Conservation (phyloP, 2,113 vertebrate species). For the Actinemys pallida region DNA sequence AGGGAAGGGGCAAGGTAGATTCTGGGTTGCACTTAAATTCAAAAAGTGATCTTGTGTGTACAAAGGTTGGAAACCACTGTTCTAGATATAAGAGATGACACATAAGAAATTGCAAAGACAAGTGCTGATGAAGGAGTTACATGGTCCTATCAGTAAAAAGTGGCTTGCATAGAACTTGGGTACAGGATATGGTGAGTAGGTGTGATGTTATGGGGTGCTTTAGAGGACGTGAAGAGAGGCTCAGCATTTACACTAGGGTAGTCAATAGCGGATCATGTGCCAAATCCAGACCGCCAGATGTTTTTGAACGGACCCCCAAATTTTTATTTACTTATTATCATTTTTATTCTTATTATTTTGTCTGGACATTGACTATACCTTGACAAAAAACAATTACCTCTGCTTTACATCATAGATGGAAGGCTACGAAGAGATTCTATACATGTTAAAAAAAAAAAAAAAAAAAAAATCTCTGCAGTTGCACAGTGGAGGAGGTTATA, state of each 20-base stretch:
- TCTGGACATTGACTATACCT: no score
- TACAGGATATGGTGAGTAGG: background rate
- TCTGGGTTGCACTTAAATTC: no score
- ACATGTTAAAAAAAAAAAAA: constrained; percentile 10
- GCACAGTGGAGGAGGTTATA: background rate
- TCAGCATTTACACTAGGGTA: background rate
- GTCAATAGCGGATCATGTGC: no score
- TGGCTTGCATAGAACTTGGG: background rate
- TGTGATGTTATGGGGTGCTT: background rate
- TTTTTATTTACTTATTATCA: no score
- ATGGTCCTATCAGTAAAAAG: background rate
- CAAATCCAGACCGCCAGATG: no score
- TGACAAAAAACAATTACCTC: background rate
- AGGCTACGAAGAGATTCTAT: background rate
- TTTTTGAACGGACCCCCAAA: no score
- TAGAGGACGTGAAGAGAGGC: background rate
- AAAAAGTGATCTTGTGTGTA: no score
- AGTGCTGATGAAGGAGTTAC: background rate
- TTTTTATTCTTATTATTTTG: no score
- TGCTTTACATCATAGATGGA: background rate
- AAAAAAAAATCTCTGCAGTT: background rate
- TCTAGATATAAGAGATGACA: background rate
- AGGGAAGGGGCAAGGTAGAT: no score
- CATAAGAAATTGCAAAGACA: background rate
- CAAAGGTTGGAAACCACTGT: no score